These are phyloP conservation scores for Lydus trimaculatus DNA, from an alignment of 2,888 invertebrate species.

Conservation along the genomic window DNA sequence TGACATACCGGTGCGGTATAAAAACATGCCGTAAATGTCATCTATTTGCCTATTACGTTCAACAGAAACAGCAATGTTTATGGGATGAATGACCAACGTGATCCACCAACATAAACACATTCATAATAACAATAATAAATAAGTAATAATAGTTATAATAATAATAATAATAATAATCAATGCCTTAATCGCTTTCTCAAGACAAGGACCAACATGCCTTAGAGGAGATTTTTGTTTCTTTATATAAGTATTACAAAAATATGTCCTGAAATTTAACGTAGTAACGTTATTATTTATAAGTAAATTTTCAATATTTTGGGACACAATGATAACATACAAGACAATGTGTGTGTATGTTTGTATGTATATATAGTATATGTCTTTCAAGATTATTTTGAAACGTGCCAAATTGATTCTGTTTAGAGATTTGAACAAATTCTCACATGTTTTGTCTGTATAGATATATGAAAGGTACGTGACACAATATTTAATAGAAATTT, in stretches of 20 bases:
- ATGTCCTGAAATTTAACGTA: not conserved
- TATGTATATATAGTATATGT: too few species aligned
- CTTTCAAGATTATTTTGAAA: slow-evolving; percentile 20
- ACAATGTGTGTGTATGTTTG: too few species aligned
- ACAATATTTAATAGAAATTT: slow-evolving; percentile 8
- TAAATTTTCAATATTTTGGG: not conserved
- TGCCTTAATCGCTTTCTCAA: slow-evolving; percentile 47
- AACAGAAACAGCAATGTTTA: slow-evolving; percentile 82
- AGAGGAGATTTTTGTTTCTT: slow-evolving; percentile 37
- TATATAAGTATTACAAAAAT: not conserved
- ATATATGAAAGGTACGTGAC: not conserved
- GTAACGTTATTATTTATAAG: not conserved
- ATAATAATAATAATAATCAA: slow-evolving; percentile 27
- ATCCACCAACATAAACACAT: slow-evolving; percentile 14
- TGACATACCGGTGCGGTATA: slow-evolving; percentile 90
- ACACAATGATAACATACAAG: slow-evolving; percentile 18
- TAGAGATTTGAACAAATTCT: not conserved
- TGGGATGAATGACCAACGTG: slow-evolving; percentile 69
- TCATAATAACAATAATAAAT: slow-evolving; percentile 1
- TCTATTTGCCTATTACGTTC: slow-evolving; percentile 85
- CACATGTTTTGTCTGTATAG: not conserved
- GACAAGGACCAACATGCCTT: slow-evolving; percentile 59
- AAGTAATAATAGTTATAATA: not conserved
- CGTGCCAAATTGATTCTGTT: slow-evolving; percentile 9
- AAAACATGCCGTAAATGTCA: slow-evolving; percentile 93